Conservation (phyloP, 2,888 invertebrate species). For the Macaria liturata region DNA sequence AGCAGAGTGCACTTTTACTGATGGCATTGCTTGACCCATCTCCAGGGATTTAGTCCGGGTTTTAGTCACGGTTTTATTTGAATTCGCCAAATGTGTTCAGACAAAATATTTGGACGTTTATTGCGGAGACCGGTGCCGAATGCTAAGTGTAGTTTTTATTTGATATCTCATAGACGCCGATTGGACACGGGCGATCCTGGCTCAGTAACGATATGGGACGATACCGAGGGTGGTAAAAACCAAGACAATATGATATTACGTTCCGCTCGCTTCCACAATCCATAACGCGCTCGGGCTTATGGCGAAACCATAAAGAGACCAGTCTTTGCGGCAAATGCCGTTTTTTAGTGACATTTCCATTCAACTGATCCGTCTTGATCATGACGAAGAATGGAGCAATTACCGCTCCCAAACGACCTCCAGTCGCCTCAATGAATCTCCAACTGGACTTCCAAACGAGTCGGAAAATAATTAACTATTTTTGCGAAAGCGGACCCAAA, state of each 20-base stretch:
- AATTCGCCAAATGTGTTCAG: conserved; percentile 69
- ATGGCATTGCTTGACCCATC: conserved; percentile 66
- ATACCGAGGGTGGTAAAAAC: conserved; percentile 15
- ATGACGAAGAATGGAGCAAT: conserved; percentile 27
- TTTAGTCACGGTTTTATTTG: conserved; percentile 81
- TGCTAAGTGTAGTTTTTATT: conserved; percentile 72
- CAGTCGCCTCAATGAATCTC: conserved; percentile 26
- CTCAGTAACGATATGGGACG: conserved; percentile 47
- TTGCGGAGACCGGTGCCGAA: conserved; percentile 71
- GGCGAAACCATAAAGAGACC: conserved; percentile 15
- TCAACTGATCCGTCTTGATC: conserved; percentile 25
- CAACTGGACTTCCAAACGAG: conserved; percentile 23
- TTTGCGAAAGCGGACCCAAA: conserved; percentile 29
- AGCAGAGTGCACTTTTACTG: conserved; percentile 34
- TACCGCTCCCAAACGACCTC: conserved; percentile 26
- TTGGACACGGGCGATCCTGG: conserved; percentile 64
- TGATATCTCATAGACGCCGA: conserved; percentile 47
- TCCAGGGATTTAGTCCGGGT: conserved; percentile 67
- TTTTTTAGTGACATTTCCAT: conserved; percentile 21
- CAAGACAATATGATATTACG: conserved; percentile 13
- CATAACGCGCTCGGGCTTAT: conserved; percentile 6
- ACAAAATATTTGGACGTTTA: conserved; percentile 83
- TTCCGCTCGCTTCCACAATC: conserved; percentile 8
- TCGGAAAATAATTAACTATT: conserved; percentile 38
- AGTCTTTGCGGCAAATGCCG: conserved; percentile 5